Evolutionary conservation across 2,888 invertebrate species (phyloP).

Genomic region (Apeira syringaria): DNA sequence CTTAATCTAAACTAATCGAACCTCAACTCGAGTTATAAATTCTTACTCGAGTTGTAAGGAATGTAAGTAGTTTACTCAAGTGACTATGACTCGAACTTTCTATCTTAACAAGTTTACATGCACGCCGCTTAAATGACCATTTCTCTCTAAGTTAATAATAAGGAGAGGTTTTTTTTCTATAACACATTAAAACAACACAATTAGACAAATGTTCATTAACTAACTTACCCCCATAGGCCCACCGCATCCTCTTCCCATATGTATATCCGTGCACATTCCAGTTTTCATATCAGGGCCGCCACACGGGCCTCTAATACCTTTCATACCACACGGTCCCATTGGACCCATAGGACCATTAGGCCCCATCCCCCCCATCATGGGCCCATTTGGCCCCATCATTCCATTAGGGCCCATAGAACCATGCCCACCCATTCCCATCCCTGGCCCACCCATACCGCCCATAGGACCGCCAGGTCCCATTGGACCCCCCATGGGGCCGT

Average conservation of each 20-base stretch:
- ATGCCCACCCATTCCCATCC: constrained; percentile 63
- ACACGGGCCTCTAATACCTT: constrained; percentile 73
- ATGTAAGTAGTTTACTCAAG: no score
- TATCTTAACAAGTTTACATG: no score
- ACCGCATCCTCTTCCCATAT: constrained; percentile 78
- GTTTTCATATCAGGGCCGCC: constrained; percentile 80
- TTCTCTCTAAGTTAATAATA: no score
- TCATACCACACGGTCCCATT: constrained; percentile 80
- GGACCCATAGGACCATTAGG: constrained; percentile 79
- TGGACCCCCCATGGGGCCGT: constrained; percentile 56
- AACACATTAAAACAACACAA: no score
- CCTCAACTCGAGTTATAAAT: no score
- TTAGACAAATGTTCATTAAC: no score
- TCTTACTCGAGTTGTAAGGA: no score
- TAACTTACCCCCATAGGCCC: constrained; percentile 79
- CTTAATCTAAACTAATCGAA: no score
- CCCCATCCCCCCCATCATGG: constrained; percentile 73
- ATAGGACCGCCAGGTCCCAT: constrained; percentile 72
- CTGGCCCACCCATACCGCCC: constrained; percentile 27
- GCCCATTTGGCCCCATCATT: constrained; percentile 38
- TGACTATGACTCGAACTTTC: no score
- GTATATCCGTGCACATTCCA: constrained; percentile 79
- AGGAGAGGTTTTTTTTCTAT: no score
- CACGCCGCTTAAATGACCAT: no score
- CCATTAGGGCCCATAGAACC: constrained; percentile 49